Evolutionary conservation across 2,797 vertebrate species (phyloP), one percentile per base, ranked within the genome.

Genomic region (Sebastes steindachneri): DNA sequence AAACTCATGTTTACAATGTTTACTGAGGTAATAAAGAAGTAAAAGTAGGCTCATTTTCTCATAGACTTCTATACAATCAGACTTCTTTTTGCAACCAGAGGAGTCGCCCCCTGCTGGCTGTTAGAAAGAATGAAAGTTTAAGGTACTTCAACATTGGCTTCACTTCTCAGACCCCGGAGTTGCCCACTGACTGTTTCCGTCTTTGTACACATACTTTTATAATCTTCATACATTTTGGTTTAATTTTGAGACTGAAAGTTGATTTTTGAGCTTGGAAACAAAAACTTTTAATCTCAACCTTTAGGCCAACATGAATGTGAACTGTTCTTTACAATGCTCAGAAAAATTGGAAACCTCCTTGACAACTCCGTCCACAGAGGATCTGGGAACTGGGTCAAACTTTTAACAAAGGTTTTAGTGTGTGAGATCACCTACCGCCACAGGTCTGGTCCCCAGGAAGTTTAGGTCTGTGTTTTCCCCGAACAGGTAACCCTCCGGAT

Each of bases 391-490:
- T 14, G 23, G 21, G 4, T 57, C 8, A 9, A 31, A 54, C 45
- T 19, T 64, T 19, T 15, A 14, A 23, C 9, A 2, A 5, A 9
- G 33, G 21, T 25, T 28, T 62, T 7, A 25, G 33, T 6, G 37
- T 53, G 10, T n/a, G 0, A 84, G 48, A 76, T 79, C 26, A 93
- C 96, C 54, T 96, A 99, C 98, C 94, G 96, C 95, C 48, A 99
- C 97, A 3, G 98, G 99, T 86, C 98, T 96, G 94, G 94, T 98
- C 63, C 98, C 98, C 89, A 99, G 95, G 94, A 99, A 99, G 95
- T 99, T 99, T 86, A 99, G 97, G 91, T 99, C 99, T 3, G 97
- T 98, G 96, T 99, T 99, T 94, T 99, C 99, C 45, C 98, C 99
- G 10, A 99, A 99, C 80, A 99, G 96, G 94, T 99, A 99, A 26